These are phyloP conservation scores for Cyprinodon diabolis DNA, from an alignment of 2,797 vertebrate species.

Conservation along the genomic window DNA sequence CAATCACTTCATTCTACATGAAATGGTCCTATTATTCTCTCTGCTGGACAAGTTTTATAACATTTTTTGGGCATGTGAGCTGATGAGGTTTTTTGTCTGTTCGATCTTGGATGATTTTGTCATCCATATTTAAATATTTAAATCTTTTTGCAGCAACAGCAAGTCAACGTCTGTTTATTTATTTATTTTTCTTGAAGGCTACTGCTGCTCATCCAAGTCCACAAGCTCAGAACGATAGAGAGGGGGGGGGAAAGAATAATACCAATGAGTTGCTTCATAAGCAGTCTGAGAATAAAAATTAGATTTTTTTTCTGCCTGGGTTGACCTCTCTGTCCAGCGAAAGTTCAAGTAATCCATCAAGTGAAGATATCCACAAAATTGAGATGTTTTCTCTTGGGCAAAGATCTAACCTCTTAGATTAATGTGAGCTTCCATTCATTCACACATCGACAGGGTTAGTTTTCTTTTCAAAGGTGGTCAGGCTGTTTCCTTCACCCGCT, in stretches of 20 bases:
- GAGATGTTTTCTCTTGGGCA: conserved; percentile 27
- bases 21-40: conserved; percentile 24
- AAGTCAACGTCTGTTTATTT: conserved; percentile 5
- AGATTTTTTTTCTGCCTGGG: conserved; percentile 25
- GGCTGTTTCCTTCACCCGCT: conserved; percentile 33
- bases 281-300: conserved; percentile 35
- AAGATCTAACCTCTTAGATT: conserved; percentile 54
- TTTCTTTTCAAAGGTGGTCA: conserved; percentile 17
- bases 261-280: conserved; percentile 19
- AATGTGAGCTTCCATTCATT: conserved; percentile 22
- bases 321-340: conserved; percentile 31
- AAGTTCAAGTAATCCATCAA: conserved; percentile 37
- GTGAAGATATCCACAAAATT: conserved; percentile 33
- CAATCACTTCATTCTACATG: conserved; percentile 47
- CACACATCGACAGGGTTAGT: conserved; percentile 28
- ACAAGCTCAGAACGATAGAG: conserved; percentile 37
- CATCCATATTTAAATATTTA: conserved; percentile 23
- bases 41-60: conserved; percentile 25
- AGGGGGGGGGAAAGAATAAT: conserved; percentile 22
- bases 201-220: conserved; percentile 24
- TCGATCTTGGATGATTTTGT: conserved; percentile 23
- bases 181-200: conserved; percentile 35
- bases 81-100: conserved; percentile 15
- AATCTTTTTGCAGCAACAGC: conserved; percentile 18
- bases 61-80: conserved; percentile 28